These are phyloP conservation scores for Corapipo altera DNA, from an alignment of 2,113 vertebrate genomes.

Conservation along the genomic window DNA sequence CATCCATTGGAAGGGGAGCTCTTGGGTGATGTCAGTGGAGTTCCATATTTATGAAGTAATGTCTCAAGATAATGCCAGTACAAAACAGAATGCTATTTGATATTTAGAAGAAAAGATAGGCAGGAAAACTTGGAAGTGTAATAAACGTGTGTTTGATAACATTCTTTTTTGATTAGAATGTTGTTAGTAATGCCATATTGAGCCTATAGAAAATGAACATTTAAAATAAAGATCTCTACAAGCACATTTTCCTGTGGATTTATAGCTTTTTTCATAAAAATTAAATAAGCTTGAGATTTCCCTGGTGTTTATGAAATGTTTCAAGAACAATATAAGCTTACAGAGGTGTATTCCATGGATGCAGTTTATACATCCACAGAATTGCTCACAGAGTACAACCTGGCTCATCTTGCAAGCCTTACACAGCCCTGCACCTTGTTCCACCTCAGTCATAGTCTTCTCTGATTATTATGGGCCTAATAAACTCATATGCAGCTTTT, in stretches of 20 bases:
- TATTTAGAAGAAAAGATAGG: neutral
- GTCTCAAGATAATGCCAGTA: slow-evolving; percentile 51
- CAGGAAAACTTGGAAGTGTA: slow-evolving; percentile 15
- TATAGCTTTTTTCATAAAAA: neutral
- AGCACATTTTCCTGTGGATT: neutral
- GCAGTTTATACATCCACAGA: neutral
- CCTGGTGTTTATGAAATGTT: neutral
- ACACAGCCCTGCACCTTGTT: neutral
- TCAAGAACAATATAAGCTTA: neutral
- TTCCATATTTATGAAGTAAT: slow-evolving; percentile 38
- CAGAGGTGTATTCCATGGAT: neutral
- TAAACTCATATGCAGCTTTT: neutral
- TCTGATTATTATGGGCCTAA: neutral
- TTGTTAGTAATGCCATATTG: slow-evolving; percentile 21
- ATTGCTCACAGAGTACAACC: neutral
- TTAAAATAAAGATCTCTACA: neutral
- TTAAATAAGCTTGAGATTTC: neutral
- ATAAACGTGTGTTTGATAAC: slow-evolving; percentile 51
- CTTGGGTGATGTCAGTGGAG: slow-evolving; percentile 5
- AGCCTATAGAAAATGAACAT: neutral
- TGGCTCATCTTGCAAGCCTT: neutral
- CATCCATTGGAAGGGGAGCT: slow-evolving; percentile 22
- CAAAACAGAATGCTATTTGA: slow-evolving; percentile 26
- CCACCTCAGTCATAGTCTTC: neutral
- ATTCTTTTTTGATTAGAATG: slow-evolving; percentile 14